Base-by-base conservation (phyloP, 2,888 invertebrate genomes). In the Mellilla xanthometata region DNA sequence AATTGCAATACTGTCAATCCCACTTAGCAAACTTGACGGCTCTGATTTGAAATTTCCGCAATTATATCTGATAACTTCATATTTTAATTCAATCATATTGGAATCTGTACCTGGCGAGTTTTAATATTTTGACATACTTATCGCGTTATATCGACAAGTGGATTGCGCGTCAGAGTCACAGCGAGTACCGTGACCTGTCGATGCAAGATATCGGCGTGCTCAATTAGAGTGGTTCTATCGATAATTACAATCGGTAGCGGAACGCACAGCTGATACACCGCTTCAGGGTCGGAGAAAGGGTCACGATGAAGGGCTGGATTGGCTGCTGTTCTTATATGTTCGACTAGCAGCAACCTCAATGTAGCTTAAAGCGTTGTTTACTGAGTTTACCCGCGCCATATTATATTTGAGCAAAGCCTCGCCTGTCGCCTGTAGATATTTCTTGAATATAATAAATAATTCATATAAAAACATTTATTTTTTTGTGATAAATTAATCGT, bases 171-270 rank as follows among this genome's bases (percentile, higher is more conserved):
- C 65, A 62, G 62, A 71, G 66, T 70, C 67, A 65, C 54, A 42
- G 49, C n/a, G n/a, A n/a, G n/a, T 39, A 58, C 54, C 43, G 49
- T 40, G 58, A 59, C 41, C 45, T 52, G 54, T 61, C 67, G 75
- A 70, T 49, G 34, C 15, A 34, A 52, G 57, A 58, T 76, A 77
- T 60, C 68, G 66, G 58, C 64, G 65, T 63, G 62, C 72, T 72
- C 75, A 81, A 79, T 80, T 79, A 79, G 80, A 76, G 72, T 54
- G 68, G 71, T 67, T 51, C 75, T 83, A 83, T 85, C 84, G 81
- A 78, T 84, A 84, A 85, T 85, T 84, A 79, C 78, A 62, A 85
- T 84, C 84, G 69, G 65, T 62, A 60, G 60, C 62, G 49, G 51
- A 58, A 50, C 50, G 47, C 54, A 55, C 46, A 51, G 56, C 54